Conservation (phyloP, 2,113 vertebrate species). For the Terrapene triunguis region DNA sequence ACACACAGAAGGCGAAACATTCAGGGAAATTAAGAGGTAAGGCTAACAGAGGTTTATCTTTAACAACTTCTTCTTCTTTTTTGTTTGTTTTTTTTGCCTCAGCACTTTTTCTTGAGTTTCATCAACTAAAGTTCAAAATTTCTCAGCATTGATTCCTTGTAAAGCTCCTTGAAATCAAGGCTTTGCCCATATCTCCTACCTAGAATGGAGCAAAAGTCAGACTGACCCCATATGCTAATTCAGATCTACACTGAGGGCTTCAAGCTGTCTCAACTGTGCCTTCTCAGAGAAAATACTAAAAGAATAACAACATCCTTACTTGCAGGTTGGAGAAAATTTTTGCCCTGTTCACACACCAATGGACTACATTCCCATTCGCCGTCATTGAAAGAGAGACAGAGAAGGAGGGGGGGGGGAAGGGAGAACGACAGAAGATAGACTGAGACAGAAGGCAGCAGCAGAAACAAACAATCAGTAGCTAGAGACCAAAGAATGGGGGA, state of each 20-base stretch:
- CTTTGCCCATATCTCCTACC: background rate
- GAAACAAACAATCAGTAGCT: slow-evolving; percentile 61
- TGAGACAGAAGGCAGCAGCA: slow-evolving; percentile 42
- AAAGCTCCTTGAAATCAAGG: slow-evolving; percentile 54
- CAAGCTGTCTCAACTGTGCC: slow-evolving; percentile 11
- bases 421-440: background rate
- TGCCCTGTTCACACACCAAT: slow-evolving; percentile 12
- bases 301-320: background rate
- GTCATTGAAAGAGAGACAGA: slow-evolving; percentile 33
- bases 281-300: background rate
- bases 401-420: slow-evolving; percentile 29
- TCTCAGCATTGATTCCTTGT: background rate
- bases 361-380: slow-evolving; percentile 33
- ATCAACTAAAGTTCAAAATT: background rate
- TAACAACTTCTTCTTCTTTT: background rate
- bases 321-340: background rate
- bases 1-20: background rate
- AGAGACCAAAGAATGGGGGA: slow-evolving; percentile 45
- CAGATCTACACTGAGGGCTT: slow-evolving; percentile 31
- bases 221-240: slow-evolving; percentile 27
- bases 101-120: background rate
- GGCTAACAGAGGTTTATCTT: background rate
- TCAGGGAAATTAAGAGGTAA: background rate
- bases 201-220: slow-evolving; percentile 9
- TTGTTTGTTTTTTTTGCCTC: background rate